Evolutionary conservation across 37 sponge, comb jelly and placozoan species (phyloP).

Genomic region (Aplysina aerophoba): DNA sequence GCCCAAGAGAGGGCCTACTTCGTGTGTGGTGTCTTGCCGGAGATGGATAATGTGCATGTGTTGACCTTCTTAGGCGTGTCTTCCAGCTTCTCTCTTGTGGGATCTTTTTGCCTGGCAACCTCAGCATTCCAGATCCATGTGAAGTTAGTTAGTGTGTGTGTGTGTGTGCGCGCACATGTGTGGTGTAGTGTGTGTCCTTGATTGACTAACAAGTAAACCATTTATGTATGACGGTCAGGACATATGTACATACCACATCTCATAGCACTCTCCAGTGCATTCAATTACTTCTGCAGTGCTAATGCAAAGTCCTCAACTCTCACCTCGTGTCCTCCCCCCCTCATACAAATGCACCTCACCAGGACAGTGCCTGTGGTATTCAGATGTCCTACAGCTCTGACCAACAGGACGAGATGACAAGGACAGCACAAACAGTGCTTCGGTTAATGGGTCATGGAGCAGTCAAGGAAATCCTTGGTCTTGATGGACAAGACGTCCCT

Average conservation of each 20-base stretch:
- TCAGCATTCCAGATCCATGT: slow-evolving; percentile 91
- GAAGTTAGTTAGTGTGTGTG: slow-evolving; percentile 58
- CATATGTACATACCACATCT: not conserved
- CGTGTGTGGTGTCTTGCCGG: not conserved
- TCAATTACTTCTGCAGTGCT: not conserved
- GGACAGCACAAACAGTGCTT: slow-evolving; percentile 82
- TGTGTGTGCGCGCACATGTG: not conserved
- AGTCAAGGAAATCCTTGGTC: slow-evolving; percentile 74
- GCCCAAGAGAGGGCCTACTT: not conserved
- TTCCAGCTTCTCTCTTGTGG: slow-evolving; percentile 88
- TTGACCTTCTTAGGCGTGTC: slow-evolving; percentile 52
- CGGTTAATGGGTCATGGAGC: slow-evolving; percentile 85
- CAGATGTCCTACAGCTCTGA: slow-evolving; percentile 58
- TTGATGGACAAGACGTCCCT: slow-evolving; percentile 29
- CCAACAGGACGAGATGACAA: slow-evolving; percentile 83
- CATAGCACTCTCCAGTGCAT: not conserved
- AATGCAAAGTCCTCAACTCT: not conserved
- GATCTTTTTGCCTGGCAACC: slow-evolving; percentile 86
- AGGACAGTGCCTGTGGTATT: slow-evolving; percentile 68
- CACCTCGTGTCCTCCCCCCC: not conserved
- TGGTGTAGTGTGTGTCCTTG: not conserved
- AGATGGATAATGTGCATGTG: not conserved
- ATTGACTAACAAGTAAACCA: no score
- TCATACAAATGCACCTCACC: not conserved
- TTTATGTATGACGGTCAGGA: no score